phyloP scores from a whole-genome alignment of 1,140 invertebrate species.

The Batillaria attramentaria region DNA sequence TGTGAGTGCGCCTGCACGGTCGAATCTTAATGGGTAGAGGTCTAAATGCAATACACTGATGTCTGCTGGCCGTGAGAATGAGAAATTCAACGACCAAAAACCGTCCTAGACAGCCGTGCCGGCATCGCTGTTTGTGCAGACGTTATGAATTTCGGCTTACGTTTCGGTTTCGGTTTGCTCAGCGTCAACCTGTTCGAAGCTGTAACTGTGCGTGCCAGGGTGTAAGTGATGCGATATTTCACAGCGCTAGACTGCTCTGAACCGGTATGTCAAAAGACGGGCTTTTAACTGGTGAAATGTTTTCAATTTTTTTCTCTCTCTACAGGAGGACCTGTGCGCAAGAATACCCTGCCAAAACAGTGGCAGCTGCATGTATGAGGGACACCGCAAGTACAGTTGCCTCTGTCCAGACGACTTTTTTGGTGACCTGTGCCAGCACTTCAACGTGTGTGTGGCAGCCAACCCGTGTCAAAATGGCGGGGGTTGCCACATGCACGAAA shows the following conservation, averaged over 20 bases:
- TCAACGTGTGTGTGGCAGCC: conserved; percentile 64
- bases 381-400: conserved; percentile 60
- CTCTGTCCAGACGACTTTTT: conserved; percentile 63
- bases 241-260: no score
- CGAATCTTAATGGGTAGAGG: no score
- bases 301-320: not conserved
- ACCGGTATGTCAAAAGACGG: not conserved
- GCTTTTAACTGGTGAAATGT: not conserved
- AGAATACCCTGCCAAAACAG: conserved; percentile 56
- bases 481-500: conserved; percentile 77
- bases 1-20: no score
- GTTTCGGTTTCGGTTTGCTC: not conserved
- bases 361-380: conserved; percentile 42
- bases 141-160: not conserved
- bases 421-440: conserved; percentile 65
- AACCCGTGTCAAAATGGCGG: conserved; percentile 92
- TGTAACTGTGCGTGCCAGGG: not conserved
- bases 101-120: no score
- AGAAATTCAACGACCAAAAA: no score
- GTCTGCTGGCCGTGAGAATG: no score
- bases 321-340: conserved; percentile 46
- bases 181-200: not conserved
- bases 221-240: not conserved
- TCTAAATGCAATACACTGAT: no score
- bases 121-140: no score